Evolutionary conservation across 2,113 vertebrate genomes (phyloP).

Genomic region (Rhegmatorhina hoffmannsi): DNA sequence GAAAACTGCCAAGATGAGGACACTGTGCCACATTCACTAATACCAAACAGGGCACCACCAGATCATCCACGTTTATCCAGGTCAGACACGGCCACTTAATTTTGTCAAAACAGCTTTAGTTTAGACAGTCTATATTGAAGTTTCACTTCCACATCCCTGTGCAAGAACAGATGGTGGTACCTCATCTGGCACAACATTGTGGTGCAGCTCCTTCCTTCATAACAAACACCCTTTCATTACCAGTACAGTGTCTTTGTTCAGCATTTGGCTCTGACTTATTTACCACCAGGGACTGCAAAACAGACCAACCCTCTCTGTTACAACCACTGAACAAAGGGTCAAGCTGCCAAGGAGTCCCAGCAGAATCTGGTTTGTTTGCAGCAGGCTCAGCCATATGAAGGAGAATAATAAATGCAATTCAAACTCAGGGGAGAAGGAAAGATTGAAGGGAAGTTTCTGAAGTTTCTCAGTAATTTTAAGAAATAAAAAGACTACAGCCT

Average conservation of each 20-base stretch:
- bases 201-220: not conserved
- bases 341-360: not conserved
- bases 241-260: not conserved
- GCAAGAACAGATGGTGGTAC: not conserved
- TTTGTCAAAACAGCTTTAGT: not conserved
- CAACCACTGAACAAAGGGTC: not conserved
- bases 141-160: not conserved
- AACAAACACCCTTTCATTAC: not conserved
- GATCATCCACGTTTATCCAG: not conserved
- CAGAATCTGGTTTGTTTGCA: not conserved
- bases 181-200: not conserved
- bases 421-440: not conserved
- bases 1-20: not conserved
- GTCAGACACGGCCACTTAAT: not conserved
- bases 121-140: not conserved
- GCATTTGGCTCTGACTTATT: not conserved
- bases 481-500: constrained; percentile 15
- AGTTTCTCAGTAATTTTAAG: not conserved
- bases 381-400: not conserved
- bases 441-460: not conserved
- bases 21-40: not conserved
- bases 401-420: not conserved
- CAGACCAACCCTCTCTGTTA: not conserved
- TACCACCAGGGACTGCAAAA: not conserved
- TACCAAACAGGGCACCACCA: not conserved